Base-by-base conservation (phyloP, 2,113 vertebrate genomes). In the Alces alces region DNA sequence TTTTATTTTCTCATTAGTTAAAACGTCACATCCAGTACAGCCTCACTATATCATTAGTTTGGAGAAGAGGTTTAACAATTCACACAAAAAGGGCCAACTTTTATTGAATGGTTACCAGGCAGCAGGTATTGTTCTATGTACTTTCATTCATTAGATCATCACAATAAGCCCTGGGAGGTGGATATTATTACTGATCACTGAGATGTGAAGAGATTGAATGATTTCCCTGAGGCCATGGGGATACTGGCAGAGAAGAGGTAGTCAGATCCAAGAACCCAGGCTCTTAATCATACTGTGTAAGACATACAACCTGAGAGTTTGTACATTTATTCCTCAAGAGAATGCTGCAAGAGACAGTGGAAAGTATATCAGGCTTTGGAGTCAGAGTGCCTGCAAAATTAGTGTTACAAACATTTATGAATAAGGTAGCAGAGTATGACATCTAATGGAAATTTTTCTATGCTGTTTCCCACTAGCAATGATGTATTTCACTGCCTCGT, bases 361-460 rank as follows among this genome's bases (percentile, higher is more conserved):
- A 58, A 82, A 50, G 28, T 5, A 23, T 30, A 23, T 19, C 47
- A 39, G 55, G 21, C n/a, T 76, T 86, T 10, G 27, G 61, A 96
- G 25, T 78, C 64, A 96, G 50, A 78, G 76, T 14, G 4, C 5
- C 64, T 91, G 30, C 14, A 73, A 91, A 91, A 92, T 89, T 84
- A 89, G 39, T 36, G 12, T 76, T 87, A 45, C 64, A 87, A 95
- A 87, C 84, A 52, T 87, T 85, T 92, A 79, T 92, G 50, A 58
- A 90, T 89, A 64, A 95, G 55, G 52, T 95, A 95, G 79, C 73
- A 96, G 95, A 89, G 52, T 96, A 45, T 27, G 45, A 45, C 93
- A 73, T 85, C 90, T 89, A 86, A 55, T 64, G 61, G 36, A 57
- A 89, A 86, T 73, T 70, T 95, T 95, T 78, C 93, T 89, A 36